Conservation (phyloP, 2,797 vertebrate genomes). For the Neosalanx taihuensis region DNA sequence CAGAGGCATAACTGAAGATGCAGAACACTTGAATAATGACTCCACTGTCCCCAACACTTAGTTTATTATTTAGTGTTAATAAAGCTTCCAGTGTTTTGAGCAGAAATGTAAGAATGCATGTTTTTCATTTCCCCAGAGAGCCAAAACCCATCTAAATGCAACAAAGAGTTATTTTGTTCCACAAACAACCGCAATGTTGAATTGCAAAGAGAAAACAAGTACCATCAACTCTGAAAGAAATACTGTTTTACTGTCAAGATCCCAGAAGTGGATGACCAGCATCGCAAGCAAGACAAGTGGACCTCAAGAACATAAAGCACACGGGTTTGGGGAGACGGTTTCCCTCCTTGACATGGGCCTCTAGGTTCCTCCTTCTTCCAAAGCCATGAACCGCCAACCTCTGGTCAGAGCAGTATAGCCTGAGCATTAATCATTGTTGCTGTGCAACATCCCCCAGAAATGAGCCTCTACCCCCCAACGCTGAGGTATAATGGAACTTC, state of each 20-base stretch:
- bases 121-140: slow-evolving; percentile 29
- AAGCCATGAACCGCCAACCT: too few relatives aligned
- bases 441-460: not conserved
- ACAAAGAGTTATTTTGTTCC: not conserved
- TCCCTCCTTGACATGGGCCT: not conserved
- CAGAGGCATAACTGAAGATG: not conserved
- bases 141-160: not conserved
- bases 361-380: too few relatives aligned
- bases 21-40: slow-evolving; percentile 10
- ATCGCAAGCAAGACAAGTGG: too few relatives aligned
- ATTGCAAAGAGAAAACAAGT: not conserved
- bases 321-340: not conserved
- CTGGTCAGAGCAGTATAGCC: too few relatives aligned
- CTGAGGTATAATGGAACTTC: not conserved
- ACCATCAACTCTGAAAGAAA: not conserved
- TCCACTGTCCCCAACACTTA: slow-evolving; percentile 1
- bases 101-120: slow-evolving; percentile 20
- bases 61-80: slow-evolving; percentile 21
- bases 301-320: not conserved
- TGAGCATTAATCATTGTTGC: too few relatives aligned
- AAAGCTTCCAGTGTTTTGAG: slow-evolving; percentile 15
- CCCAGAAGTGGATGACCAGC: too few relatives aligned
- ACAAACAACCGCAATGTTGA: not conserved
- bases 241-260: too few relatives aligned
- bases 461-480: not conserved